Base-by-base conservation (phyloP, 2,797 vertebrate genomes). In the Cephalopachus bancanus region DNA sequence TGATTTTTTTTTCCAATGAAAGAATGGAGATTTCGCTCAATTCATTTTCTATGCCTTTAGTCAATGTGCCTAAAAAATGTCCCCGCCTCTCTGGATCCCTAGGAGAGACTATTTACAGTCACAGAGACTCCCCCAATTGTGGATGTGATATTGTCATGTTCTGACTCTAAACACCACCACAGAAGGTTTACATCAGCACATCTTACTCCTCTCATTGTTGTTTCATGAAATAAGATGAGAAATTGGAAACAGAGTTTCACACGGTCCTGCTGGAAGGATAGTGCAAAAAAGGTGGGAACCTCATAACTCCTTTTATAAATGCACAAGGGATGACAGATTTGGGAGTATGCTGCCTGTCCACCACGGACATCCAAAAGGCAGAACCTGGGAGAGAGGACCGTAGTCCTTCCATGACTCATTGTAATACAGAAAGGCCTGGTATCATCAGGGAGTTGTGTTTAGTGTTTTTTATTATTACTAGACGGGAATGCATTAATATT, bases 401-500 rank as follows among this genome's bases (percentile, higher is more conserved):
- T n/a, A 44, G 84, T 26, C 26, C 10, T 4, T 57, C 69, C 10
- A 19, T 53, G 67, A 95, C 89, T 98, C 74, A 62, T 0, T 57
- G 37, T 62, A 90, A 91, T 96, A 97, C 67, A 88, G 84, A 94
- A 97, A 93, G 97, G 85, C 84, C 83, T 53, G 28, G 33, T 51
- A 64, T 88, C 80, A 64, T 88, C 80, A 69, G 84, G 16, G 92
- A 86, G 95, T 96, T 97, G 94, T 96, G 92, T 96, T 88, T 86
- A 91, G 59, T 49, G 59, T 49, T 91, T 96, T 93, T 96, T 96
- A 96, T 98, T 98, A 98, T 98, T 97, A 98, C 96, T 97, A 95
- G 96, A 97, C 90, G 96, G 98, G 97, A 97, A 98, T 97, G 28
- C 97, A 98, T 98, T 98, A 98, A 97, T 97, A 97, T 97, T 98